Evolutionary conservation across 2,113 vertebrate genomes (phyloP).

Genomic region (Myrmecobius fasciatus): DNA sequence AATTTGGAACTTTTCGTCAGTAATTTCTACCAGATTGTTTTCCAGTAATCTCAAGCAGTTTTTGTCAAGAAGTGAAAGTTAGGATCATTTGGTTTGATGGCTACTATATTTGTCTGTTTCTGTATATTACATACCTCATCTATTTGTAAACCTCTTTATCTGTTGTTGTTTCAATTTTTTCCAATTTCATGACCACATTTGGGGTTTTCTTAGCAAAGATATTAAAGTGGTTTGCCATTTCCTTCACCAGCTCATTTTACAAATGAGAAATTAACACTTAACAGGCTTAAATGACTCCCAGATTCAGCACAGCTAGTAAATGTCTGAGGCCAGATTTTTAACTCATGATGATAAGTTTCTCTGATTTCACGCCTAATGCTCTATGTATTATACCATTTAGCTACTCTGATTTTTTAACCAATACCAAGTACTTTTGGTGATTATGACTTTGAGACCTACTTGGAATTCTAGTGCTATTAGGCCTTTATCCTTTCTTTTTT

Average conservation of each 20-base stretch:
- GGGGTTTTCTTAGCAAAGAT: no score
- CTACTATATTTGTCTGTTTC: not conserved
- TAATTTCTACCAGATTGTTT: not conserved
- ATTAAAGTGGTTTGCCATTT: no score
- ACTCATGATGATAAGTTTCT: not conserved
- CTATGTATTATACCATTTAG: not conserved
- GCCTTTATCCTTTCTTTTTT: not conserved
- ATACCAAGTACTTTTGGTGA: not conserved
- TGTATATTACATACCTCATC: not conserved
- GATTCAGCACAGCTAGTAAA: not conserved
- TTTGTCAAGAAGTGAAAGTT: not conserved
- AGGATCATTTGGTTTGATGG: not conserved
- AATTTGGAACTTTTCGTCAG: not conserved
- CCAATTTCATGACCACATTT: no score
- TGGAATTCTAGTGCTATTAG: not conserved
- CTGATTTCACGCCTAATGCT: not conserved
- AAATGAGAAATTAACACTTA: no score
- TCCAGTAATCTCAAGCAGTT: not conserved
- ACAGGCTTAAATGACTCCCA: not conserved
- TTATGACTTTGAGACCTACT: not conserved
- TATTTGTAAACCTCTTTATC: not conserved
- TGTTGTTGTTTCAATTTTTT: no score
- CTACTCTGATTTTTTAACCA: not conserved
- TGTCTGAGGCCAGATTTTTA: not conserved
- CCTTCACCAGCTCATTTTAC: no score